Base-by-base conservation (phyloP, 2,113 vertebrate species). In the Polypterus bichir region DNA sequence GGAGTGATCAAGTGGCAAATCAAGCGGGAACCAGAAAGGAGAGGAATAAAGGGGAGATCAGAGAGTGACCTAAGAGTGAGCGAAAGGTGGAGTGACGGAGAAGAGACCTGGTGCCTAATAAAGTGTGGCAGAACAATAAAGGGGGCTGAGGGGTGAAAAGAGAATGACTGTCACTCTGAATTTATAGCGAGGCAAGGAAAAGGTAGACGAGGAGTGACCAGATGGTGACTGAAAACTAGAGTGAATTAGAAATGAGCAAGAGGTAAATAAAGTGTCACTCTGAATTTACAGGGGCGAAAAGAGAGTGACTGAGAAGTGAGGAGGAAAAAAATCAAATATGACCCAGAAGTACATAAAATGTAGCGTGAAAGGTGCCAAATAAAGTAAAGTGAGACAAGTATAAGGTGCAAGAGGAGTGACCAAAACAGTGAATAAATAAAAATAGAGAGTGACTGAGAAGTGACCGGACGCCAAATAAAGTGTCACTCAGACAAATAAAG, bases 231-330 rank as follows among this genome's bases (percentile, higher is more conserved):
- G 54, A 55, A 8, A 47, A 60, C 62, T 4, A 51, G 3, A 10
- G 44, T 62, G 62, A 57, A 59, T 66, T 70, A 73, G 72, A 73
- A 44, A 56, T 57, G 51, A 27, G 1, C 27, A 27, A 27, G 27
- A 27, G 27, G 27, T 27, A 27, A 27, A 27, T 27, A 27, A 27
- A 27, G 27, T 27, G 27, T n/a, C n/a, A n/a, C n/a, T n/a, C n/a
- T n/a, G n/a, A n/a, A 69, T 11, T 49, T 54, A 3, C 2, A n/a
- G 27, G 54, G 62, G 67, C 65, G 76, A 69, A 46, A 54, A 8
- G 45, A 70, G 67, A 67, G 68, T 70, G 57, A 73, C 71, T 71
- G 64, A 68, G 5, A 8, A 5, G 66, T 51, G 27, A 27, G 27
- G 27, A 27, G 27, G 27, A 27, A 27, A 27, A 27, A 27, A 27